These are phyloP conservation scores for Coranthus polyacanthus DNA, from an alignment of 2,797 vertebrate genomes.

Conservation along the genomic window DNA sequence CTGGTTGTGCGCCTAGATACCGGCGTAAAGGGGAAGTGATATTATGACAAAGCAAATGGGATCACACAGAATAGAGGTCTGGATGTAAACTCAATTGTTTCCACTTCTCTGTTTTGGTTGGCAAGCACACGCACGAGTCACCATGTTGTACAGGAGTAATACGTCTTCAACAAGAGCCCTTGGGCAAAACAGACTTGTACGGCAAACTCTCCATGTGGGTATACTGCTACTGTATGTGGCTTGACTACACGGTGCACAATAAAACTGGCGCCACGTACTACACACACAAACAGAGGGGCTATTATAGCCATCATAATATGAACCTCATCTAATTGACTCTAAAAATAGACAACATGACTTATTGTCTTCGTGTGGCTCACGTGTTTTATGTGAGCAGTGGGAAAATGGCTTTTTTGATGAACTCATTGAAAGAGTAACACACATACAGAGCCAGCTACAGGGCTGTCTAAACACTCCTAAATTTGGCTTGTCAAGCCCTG, in stretches of 20 bases:
- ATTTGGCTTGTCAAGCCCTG: slow-evolving; percentile 48
- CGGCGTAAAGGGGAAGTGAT: slow-evolving; percentile 69
- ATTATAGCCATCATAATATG: slow-evolving; percentile 25
- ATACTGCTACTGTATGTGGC: slow-evolving; percentile 65
- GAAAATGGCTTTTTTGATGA: slow-evolving; percentile 44
- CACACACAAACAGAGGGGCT: slow-evolving; percentile 19
- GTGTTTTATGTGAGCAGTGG: slow-evolving; percentile 35
- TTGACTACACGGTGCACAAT: slow-evolving; percentile 8
- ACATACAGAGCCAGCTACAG: slow-evolving; percentile 17
- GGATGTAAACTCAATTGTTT: slow-evolving; percentile 73
- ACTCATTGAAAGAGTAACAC: slow-evolving; percentile 17
- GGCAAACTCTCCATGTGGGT: slow-evolving; percentile 34
- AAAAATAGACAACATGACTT: slow-evolving; percentile 55
- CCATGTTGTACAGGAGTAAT: slow-evolving; percentile 50
- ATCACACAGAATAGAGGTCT: slow-evolving; percentile 49
- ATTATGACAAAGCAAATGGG: slow-evolving; percentile 65
- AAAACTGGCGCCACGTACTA: slow-evolving; percentile 32
- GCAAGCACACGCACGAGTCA: slow-evolving; percentile 40
- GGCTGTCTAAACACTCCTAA: slow-evolving; percentile 57
- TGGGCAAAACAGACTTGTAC: slow-evolving; percentile 55
- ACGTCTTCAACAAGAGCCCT: slow-evolving; percentile 42
- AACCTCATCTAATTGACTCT: slow-evolving; percentile 41
- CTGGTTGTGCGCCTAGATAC: slow-evolving; percentile 36
- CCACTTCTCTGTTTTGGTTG: slow-evolving; percentile 73
- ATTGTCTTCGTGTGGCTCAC: slow-evolving; percentile 18